Percentiles rank a stretch among this genome's conserved stretches.
These are phyloP conservation scores for Steinernema carpocapsae DNA, from an alignment of 2,888 invertebrate species.

Conservation along the genomic window DNA sequence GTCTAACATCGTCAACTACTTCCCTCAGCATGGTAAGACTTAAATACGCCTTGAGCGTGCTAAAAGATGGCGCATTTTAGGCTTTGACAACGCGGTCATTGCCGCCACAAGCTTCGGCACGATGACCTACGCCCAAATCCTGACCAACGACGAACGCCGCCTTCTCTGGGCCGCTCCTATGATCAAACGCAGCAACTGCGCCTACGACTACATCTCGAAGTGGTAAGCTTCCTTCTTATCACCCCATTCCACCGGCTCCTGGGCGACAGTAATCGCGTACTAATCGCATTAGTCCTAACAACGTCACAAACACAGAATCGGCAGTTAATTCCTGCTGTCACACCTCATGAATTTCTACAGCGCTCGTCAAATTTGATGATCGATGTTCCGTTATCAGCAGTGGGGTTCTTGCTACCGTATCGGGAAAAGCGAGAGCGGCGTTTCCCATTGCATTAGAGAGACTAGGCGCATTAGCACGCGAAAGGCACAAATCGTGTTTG, in stretches of 20 bases:
- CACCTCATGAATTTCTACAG: background rate
- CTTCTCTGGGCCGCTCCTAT: conserved; percentile 52
- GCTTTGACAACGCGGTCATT: conserved; percentile 46
- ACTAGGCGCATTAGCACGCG: background rate
- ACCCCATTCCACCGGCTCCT: too few species aligned
- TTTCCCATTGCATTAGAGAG: background rate
- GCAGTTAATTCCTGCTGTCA: background rate
- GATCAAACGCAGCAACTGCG: conserved; percentile 44
- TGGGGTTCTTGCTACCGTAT: conserved; percentile 4
- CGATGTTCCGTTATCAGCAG: conserved; percentile 3
- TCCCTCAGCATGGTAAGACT: conserved; percentile 42
- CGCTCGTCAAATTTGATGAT: conserved; percentile 23
- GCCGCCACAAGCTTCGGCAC: conserved; percentile 42
- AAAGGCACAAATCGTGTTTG: background rate
- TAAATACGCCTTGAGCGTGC: background rate
- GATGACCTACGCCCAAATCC: conserved; percentile 49
- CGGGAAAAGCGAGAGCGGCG: background rate
- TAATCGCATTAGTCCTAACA: background rate
- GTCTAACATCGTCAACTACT: conserved; percentile 46
- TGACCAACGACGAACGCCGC: conserved; percentile 46
- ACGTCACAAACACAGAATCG: background rate
- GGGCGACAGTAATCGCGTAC: background rate
- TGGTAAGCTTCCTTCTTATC: conserved; percentile 32
- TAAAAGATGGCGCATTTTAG: background rate
- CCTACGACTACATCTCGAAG: conserved; percentile 47